A percentile compares a stretch with the other conserved stretches of the same genome.
These are phyloP conservation scores for Cebidichthys violaceus DNA, from an alignment of 2,113 vertebrate genomes.

Conservation along the genomic window DNA sequence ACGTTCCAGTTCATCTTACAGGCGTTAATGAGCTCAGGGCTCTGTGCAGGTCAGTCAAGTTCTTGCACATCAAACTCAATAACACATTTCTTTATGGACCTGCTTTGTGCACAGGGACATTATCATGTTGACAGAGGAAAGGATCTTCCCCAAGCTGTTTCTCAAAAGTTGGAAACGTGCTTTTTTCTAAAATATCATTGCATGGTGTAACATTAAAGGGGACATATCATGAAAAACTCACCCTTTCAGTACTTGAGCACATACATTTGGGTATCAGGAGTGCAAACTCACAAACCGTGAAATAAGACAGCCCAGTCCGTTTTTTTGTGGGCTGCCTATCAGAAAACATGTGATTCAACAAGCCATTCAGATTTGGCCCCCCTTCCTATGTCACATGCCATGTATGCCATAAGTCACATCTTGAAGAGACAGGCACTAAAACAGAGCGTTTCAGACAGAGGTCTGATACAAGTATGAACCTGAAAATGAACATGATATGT, in stretches of 20 bases:
- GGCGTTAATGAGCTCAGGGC: not conserved
- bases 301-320: not conserved
- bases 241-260: no score
- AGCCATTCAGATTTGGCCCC: not conserved
- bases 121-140: not conserved
- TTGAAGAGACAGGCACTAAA: not conserved
- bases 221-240: not conserved
- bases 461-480: no score
- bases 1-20: not conserved
- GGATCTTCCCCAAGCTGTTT: not conserved
- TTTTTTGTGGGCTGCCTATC: not conserved
- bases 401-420: not conserved
- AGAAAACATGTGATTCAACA: not conserved
- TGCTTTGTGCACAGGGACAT: not conserved
- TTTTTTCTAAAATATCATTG: not conserved
- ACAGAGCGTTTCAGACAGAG: not conserved
- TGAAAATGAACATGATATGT: not conserved
- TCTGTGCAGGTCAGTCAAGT: not conserved
- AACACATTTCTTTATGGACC: not conserved
- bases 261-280: no score
- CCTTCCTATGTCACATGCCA: not conserved
- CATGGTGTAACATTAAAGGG: not conserved
- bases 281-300: not conserved
- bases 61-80: not conserved
- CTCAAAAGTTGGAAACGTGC: not conserved